A percentile compares a stretch with the other conserved stretches of the same genome.
Evolutionary conservation across 2,113 vertebrate genomes (phyloP).

Genomic region (Crotalus viridis): DNA sequence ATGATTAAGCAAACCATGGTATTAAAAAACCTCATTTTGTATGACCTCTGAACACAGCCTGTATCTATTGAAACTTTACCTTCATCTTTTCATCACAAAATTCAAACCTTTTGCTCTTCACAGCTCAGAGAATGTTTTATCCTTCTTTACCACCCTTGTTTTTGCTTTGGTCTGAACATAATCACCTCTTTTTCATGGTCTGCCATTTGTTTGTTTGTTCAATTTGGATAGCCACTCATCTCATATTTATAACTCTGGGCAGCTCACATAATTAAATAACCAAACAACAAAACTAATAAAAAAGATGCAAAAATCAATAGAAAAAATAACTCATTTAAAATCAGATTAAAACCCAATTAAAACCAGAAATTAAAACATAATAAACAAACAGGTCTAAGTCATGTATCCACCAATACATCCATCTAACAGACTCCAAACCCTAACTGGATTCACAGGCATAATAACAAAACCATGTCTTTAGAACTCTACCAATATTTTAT

Average conservation of each 20-base stretch:
- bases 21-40: not conserved
- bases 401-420: not conserved
- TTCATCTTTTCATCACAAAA: not conserved
- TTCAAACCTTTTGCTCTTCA: not conserved
- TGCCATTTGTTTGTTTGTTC: not conserved
- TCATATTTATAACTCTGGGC: not conserved
- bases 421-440: not conserved
- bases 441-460: not conserved
- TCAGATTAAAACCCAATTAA: not conserved
- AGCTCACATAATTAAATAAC: not conserved
- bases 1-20: not conserved
- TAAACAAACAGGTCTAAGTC: not conserved
- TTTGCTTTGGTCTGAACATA: not conserved
- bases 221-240: not conserved
- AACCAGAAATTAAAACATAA: not conserved
- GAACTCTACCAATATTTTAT: not conserved
- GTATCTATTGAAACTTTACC: not conserved
- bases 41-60: not conserved
- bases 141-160: not conserved
- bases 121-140: not conserved
- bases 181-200: not conserved
- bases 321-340: not conserved
- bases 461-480: not conserved
- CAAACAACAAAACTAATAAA: not conserved
- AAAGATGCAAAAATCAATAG: not conserved